A percentile compares a stretch with the other conserved stretches of the same genome.
Conservation (phyloP, 2,113 vertebrate genomes). For the Vulpes ferrilata region DNA sequence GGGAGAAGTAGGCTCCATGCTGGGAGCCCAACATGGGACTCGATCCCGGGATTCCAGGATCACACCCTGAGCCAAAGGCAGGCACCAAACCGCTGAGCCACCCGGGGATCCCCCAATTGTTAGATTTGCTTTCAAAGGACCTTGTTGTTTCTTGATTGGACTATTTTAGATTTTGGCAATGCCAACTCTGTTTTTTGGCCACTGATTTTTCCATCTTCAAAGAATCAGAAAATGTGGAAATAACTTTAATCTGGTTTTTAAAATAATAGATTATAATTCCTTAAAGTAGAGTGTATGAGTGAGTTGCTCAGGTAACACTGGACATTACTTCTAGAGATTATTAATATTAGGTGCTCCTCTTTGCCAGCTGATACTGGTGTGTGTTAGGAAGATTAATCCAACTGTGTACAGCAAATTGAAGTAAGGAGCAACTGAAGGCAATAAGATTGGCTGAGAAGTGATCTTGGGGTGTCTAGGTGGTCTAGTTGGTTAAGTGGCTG, state of each 20-base stretch:
- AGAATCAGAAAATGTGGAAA: constrained; percentile 56
- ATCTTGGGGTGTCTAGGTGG: not conserved
- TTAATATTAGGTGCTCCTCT: not conserved
- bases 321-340: not conserved
- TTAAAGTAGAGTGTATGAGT: not conserved
- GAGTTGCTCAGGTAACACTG: not conserved
- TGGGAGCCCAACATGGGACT: too few relatives aligned
- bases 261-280: not conserved
- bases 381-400: not conserved
- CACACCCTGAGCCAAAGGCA: too few relatives aligned
- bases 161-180: not conserved
- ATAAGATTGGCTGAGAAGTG: not conserved
- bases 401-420: not conserved
- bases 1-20: too few relatives aligned
- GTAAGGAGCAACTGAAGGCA: not conserved
- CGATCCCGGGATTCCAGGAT: too few relatives aligned
- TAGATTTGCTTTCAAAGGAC: not conserved
- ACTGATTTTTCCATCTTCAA: not conserved
- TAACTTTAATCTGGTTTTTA: not conserved
- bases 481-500: not conserved
- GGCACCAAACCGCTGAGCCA: too few relatives aligned
- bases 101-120: not conserved
- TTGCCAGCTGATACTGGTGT: not conserved
- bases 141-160: not conserved
- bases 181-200: not conserved